Conservation (phyloP, 2,797 vertebrate genomes). For the Vespertilio murinus region DNA sequence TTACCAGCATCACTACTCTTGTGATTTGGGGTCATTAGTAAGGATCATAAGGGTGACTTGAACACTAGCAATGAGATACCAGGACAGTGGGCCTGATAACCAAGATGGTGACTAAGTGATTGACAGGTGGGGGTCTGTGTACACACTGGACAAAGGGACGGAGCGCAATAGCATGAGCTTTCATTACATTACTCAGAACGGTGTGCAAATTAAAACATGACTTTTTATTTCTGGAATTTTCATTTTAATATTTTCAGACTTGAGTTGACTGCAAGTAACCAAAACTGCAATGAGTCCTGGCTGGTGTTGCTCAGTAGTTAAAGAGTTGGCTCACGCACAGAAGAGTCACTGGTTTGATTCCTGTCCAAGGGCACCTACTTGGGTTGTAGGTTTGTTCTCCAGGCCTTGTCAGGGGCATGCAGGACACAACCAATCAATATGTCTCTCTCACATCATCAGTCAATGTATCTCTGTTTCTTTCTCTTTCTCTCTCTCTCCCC, state of each 20-base stretch:
- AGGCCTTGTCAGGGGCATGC: fast-evolving
- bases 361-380: no score
- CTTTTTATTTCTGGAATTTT: background rate
- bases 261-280: background rate
- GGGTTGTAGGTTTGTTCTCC: no score
- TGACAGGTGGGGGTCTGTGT: background rate
- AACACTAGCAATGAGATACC: background rate
- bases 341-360: no score
- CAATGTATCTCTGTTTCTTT: no score
- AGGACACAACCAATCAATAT: no score
- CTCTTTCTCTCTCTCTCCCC: no score
- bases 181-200: background rate
- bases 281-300: background rate
- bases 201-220: background rate
- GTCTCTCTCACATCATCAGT: no score
- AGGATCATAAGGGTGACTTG: background rate
- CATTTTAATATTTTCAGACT: background rate
- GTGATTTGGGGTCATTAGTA: background rate
- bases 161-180: background rate
- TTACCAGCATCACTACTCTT: background rate
- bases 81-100: background rate
- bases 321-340: no score
- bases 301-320: no score
- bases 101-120: background rate
- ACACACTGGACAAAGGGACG: background rate